A percentile compares a stretch with the other conserved stretches of the same genome.
Conservation (phyloP, 2,797 vertebrate species). For the Acridotheres tristis region DNA sequence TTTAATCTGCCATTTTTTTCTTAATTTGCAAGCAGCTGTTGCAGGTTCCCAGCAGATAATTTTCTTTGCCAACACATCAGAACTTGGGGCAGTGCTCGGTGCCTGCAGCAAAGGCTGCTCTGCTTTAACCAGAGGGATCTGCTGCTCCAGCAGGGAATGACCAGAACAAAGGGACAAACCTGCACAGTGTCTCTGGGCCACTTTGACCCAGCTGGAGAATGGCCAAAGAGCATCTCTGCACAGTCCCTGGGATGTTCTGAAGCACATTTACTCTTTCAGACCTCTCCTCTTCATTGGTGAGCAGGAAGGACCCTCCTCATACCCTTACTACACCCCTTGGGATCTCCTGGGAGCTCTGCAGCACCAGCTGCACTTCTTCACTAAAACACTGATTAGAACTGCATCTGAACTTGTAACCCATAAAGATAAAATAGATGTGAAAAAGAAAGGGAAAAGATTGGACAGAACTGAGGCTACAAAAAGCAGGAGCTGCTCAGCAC, state of each 20-base stretch:
- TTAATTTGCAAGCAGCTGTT: conserved; percentile 1
- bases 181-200: background rate
- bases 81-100: background rate
- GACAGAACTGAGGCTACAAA: background rate
- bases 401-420: background rate
- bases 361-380: background rate
- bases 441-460: background rate
- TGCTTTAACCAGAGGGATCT: background rate
- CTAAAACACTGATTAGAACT: background rate
- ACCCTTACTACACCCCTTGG: background rate
- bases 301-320: background rate
- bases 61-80: background rate
- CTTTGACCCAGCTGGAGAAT: background rate
- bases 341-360: background rate
- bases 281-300: background rate
- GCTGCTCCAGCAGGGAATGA: background rate
- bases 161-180: background rate
- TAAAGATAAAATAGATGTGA: background rate
- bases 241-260: background rate
- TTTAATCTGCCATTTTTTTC: background rate
- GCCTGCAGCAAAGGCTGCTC: background rate
- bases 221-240: background rate
- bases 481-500: background rate
- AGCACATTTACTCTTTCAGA: background rate
- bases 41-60: background rate